These are phyloP conservation scores for Gymnorhina tibicen DNA, from an alignment of 2,113 vertebrate genomes.

Conservation along the genomic window DNA sequence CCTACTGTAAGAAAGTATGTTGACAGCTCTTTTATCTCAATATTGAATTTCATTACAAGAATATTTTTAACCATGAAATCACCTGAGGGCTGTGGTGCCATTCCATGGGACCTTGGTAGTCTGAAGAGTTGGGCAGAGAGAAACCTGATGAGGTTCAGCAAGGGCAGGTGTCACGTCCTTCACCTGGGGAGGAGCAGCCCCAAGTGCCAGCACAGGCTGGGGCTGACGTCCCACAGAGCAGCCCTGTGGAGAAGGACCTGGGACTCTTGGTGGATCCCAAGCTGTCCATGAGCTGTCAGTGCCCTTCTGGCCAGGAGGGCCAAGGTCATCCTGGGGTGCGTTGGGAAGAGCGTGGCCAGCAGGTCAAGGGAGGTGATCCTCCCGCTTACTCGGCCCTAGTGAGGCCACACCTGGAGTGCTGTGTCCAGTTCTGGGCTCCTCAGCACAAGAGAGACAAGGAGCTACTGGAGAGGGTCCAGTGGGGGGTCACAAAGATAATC, in stretches of 20 bases:
- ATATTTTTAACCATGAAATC: background rate
- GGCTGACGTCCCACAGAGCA: background rate
- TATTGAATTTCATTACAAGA: background rate
- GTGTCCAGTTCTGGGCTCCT: background rate
- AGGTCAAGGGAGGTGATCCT: background rate
- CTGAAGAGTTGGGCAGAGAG: background rate
- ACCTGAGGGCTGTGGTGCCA: background rate
- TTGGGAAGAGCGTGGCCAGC: background rate
- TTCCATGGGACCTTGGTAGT: background rate
- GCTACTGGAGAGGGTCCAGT: background rate
- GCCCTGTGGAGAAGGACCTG: background rate
- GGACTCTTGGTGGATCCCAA: background rate
- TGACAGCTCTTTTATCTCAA: background rate
- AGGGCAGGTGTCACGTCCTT: accelerated
- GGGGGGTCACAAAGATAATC: background rate
- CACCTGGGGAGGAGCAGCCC: background rate
- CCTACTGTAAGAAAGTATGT: background rate
- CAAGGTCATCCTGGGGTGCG: background rate
- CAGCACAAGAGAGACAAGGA: background rate
- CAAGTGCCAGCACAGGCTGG: background rate
- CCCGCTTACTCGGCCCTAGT: background rate
- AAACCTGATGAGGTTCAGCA: background rate
- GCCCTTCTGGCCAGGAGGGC: background rate
- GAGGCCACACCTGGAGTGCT: background rate
- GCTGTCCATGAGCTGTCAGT: accelerated